These are phyloP conservation scores for Tyria jacobaeae DNA, from an alignment of 2,888 invertebrate genomes.

Conservation along the genomic window DNA sequence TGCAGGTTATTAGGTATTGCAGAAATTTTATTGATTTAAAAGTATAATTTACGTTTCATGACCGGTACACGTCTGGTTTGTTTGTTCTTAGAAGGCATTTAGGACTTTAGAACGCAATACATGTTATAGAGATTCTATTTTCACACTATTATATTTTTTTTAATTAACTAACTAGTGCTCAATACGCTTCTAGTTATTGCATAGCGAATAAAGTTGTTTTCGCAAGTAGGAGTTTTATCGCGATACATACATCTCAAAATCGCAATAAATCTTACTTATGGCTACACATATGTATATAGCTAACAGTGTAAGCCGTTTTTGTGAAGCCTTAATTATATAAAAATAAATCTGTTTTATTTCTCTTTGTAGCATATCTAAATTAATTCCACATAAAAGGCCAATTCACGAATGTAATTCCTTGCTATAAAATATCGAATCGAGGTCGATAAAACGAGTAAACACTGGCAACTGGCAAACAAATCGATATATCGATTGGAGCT, in stretches of 20 bases:
- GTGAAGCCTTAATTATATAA: no score
- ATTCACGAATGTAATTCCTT: background rate
- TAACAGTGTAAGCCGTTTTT: no score
- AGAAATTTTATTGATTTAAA: background rate
- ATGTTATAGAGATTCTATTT: no score
- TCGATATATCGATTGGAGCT: slow-evolving; percentile 36
- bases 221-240: no score
- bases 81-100: background rate
- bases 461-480: no score
- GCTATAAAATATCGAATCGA: slow-evolving; percentile 16
- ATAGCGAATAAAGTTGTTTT: background rate
- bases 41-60: background rate
- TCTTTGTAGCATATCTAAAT: background rate
- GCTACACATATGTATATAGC: no score
- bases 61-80: background rate
- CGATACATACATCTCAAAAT: no score
- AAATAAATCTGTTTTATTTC: background rate
- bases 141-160: no score
- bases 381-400: background rate
- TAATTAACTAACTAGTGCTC: no score
- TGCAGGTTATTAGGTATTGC: background rate
- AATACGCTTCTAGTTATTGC: no score
- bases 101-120: background rate
- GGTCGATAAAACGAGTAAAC: slow-evolving; percentile 22
- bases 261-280: no score